Evolutionary conservation across 2,113 vertebrate species (phyloP).

Genomic region (Ibidorhyncha struthersii): DNA sequence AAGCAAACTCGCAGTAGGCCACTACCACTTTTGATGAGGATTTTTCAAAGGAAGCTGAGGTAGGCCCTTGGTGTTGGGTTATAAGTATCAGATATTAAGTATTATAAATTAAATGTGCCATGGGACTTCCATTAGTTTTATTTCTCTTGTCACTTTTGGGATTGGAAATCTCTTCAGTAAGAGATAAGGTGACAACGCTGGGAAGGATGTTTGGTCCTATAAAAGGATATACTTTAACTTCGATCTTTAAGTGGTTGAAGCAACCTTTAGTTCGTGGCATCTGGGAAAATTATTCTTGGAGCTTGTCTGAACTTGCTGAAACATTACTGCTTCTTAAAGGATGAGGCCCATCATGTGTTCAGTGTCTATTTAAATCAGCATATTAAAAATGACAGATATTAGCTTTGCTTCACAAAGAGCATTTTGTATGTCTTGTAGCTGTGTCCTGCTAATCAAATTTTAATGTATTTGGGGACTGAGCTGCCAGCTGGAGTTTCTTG

Average conservation of each 20-base stretch:
- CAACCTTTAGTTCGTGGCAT: not conserved
- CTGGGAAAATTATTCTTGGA: not conserved
- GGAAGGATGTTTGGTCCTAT: not conserved
- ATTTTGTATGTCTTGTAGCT: slow-evolving; percentile 21
- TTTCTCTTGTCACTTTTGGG: not conserved
- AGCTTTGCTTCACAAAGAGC: slow-evolving; percentile 33
- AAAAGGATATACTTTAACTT: not conserved
- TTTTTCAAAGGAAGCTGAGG: not conserved
- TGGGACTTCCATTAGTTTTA: not conserved
- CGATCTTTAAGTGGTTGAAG: not conserved
- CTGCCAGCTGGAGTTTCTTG: slow-evolving; percentile 27
- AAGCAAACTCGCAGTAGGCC: not conserved
- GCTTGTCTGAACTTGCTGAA: slow-evolving; percentile 6
- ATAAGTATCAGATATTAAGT: not conserved
- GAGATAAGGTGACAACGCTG: not conserved
- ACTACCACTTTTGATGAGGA: not conserved
- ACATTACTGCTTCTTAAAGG: not conserved
- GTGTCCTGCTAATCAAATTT: slow-evolving; percentile 28
- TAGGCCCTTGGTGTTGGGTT: not conserved
- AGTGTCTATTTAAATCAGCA: slow-evolving; percentile 37
- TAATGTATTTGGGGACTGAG: not conserved
- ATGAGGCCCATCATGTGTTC: not conserved
- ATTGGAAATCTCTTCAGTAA: not conserved
- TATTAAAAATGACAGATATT: slow-evolving; percentile 46
- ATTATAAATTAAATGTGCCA: not conserved